These are phyloP conservation scores for Tenebrosternarchus preto DNA, from an alignment of 2,113 vertebrate species.

Conservation along the genomic window DNA sequence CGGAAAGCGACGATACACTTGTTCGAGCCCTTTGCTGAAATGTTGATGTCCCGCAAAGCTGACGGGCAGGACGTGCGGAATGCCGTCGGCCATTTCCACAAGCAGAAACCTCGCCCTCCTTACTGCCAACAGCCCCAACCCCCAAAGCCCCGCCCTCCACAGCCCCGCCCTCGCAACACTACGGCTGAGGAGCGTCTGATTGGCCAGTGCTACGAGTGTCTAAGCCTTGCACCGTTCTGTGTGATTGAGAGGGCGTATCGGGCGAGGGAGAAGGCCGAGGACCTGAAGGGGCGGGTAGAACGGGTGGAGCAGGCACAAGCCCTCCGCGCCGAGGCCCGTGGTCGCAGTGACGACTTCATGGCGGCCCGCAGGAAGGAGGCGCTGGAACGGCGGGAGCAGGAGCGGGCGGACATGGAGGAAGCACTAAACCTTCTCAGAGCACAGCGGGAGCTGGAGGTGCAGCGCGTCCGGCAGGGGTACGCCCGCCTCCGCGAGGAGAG, in stretches of 20 bases:
- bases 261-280: conserved; percentile 46
- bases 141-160: background rate
- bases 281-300: conserved; percentile 19
- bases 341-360: conserved; percentile 25
- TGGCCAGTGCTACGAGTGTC: conserved; percentile 19
- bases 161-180: background rate
- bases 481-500: conserved; percentile 59
- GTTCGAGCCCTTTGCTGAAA: conserved; percentile 28
- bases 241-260: conserved; percentile 62
- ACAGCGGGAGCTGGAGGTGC: conserved; percentile 48
- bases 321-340: conserved; percentile 10
- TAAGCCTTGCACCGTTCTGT: conserved; percentile 54
- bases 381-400: conserved; percentile 32
- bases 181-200: conserved; percentile 37
- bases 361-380: conserved; percentile 28
- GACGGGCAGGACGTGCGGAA: conserved; percentile 39
- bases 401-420: conserved; percentile 48
- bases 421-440: conserved; percentile 45
- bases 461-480: conserved; percentile 57
- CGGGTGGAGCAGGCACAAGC: conserved; percentile 10
- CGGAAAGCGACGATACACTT: conserved; percentile 49
- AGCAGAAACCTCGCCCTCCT: background rate
- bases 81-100: conserved; percentile 42
- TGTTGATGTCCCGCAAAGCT: conserved; percentile 40
- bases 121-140: conserved; percentile 7